These are phyloP conservation scores for Micropterix aruncella DNA, from an alignment of 2,888 invertebrate species.

Conservation along the genomic window DNA sequence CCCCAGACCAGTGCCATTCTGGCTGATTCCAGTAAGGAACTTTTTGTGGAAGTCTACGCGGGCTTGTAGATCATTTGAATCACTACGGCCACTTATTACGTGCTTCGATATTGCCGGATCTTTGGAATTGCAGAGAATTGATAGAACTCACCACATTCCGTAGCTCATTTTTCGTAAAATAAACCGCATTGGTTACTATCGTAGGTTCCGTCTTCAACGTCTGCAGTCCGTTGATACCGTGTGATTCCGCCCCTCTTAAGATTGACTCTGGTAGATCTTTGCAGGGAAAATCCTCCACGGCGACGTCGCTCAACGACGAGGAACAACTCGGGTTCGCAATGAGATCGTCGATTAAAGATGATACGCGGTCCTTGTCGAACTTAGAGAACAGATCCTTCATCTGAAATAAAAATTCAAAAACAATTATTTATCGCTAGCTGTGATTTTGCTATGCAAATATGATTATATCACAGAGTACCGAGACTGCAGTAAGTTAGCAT, in stretches of 20 bases:
- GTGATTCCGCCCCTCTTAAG: not conserved
- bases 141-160: constrained; percentile 21
- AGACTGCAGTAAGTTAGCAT: too few species aligned
- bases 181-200: constrained; percentile 16
- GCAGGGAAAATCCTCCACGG: constrained; percentile 2
- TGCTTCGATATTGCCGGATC: too few species aligned
- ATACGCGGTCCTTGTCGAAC: constrained; percentile 70
- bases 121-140: too few species aligned
- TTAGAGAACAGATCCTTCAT: constrained; percentile 58
- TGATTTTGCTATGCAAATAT: too few species aligned
- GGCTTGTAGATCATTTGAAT: too few species aligned
- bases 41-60: too few species aligned
- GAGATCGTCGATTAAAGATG: constrained; percentile 62
- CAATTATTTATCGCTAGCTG: too few species aligned
- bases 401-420: too few species aligned
- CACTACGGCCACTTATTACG: too few species aligned
- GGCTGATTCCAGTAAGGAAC: too few species aligned
- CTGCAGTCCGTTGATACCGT: not conserved
- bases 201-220: constrained; percentile 5
- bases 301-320: constrained; percentile 6
- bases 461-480: too few species aligned
- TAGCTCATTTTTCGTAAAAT: constrained; percentile 24
- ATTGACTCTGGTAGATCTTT: not conserved
- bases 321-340: constrained; percentile 23
- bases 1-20: too few species aligned